Evolutionary conservation across 2,888 invertebrate species (phyloP).

Genomic region (Ennomos erosarius): DNA sequence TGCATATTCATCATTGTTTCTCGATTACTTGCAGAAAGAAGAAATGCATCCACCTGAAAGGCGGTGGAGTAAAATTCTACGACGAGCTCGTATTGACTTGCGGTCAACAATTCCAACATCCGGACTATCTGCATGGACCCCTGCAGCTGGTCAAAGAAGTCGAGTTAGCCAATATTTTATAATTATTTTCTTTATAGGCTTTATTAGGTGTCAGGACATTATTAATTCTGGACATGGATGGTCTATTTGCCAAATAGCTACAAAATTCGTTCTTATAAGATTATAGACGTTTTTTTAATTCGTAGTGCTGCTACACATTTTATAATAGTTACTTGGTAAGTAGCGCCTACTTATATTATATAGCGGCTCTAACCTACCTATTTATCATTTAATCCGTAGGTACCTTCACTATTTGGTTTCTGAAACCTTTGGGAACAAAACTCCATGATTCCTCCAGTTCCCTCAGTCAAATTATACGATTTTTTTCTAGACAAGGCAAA

Average conservation of each 20-base stretch:
- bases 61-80: conserved; percentile 76
- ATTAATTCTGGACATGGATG: too few relatives aligned
- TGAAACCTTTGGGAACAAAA: too few relatives aligned
- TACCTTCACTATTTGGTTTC: too few relatives aligned
- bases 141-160: conserved; percentile 60
- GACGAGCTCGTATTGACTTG: conserved; percentile 85
- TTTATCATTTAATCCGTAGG: neutral
- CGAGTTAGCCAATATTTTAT: conserved; percentile 52
- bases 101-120: conserved; percentile 85
- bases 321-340: too few relatives aligned
- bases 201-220: too few relatives aligned
- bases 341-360: neutral
- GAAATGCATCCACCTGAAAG: conserved; percentile 84
- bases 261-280: neutral
- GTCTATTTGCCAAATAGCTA: too few relatives aligned
- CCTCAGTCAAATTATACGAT: neutral
- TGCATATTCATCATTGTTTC: conserved; percentile 3
- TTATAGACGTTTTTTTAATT: too few relatives aligned
- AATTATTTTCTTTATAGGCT: too few relatives aligned
- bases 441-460: too few relatives aligned
- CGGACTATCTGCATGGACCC: conserved; percentile 69
- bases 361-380: neutral
- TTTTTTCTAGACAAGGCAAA: conserved; percentile 52
- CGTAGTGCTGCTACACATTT: too few relatives aligned
- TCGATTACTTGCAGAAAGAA: conserved; percentile 68